A percentile compares a stretch with the other conserved stretches of the same genome.
phyloP scores from a whole-genome alignment of 2,113 vertebrate species.

The Bettongia penicillata region DNA sequence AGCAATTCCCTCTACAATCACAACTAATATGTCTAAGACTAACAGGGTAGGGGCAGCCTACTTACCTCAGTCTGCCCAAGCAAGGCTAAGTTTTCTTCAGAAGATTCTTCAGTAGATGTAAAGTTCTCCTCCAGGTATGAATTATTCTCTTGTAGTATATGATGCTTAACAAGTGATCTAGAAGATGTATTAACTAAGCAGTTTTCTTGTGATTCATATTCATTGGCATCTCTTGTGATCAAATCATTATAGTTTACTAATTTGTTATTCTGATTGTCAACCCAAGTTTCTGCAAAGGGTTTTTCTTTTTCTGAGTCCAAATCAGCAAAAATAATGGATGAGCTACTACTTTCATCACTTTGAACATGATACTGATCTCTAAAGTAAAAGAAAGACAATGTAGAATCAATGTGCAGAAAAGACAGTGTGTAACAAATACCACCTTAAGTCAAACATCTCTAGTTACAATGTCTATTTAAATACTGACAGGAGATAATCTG shows the following conservation, averaged over 20 bases:
- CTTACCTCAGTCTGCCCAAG: slow-evolving; percentile 82
- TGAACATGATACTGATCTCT: slow-evolving; percentile 69
- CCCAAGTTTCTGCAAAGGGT: slow-evolving; percentile 16
- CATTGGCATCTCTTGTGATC: slow-evolving; percentile 21
- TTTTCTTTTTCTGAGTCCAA: slow-evolving; percentile 75
- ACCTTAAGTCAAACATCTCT: background rate
- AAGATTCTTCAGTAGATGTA: slow-evolving; percentile 67
- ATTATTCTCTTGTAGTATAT: background rate
- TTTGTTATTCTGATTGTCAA: slow-evolving; percentile 56
- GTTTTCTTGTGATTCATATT: slow-evolving; percentile 46
- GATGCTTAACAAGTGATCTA: slow-evolving; percentile 25
- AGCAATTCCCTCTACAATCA: no score
- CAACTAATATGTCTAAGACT: background rate
- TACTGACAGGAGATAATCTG: slow-evolving; percentile 13
- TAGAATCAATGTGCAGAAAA: slow-evolving; percentile 37
- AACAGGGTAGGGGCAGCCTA: background rate
- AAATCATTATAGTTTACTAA: slow-evolving; percentile 65
- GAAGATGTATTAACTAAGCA: slow-evolving; percentile 45
- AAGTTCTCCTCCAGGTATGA: slow-evolving; percentile 54
- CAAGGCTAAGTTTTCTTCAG: slow-evolving; percentile 71
- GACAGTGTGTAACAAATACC: background rate
- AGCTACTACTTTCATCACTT: slow-evolving; percentile 83
- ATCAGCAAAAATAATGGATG: slow-evolving; percentile 92
- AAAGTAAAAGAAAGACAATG: slow-evolving; percentile 30
- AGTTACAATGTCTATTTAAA: slow-evolving; percentile 15